phyloP scores from a whole-genome alignment of 2,113 vertebrate species.

The Clarias magur region DNA sequence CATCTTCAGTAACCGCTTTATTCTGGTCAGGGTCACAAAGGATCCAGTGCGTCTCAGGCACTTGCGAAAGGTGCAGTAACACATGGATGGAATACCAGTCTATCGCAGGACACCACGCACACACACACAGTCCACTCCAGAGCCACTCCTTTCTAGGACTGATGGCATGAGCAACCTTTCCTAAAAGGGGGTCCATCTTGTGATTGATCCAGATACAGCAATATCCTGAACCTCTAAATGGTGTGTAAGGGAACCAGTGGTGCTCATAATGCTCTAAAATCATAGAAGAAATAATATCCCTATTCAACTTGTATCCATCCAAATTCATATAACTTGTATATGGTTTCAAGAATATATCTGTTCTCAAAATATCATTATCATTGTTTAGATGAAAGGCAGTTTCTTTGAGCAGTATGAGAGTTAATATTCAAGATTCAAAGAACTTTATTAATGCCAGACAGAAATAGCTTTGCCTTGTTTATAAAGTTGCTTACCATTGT shows the following conservation, averaged over 20 bases:
- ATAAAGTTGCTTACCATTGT: too few relatives aligned
- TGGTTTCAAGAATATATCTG: not conserved
- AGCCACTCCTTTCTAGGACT: too few relatives aligned
- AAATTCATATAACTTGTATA: not conserved
- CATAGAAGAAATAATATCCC: not conserved
- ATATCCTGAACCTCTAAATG: conserved; percentile 76
- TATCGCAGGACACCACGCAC: too few relatives aligned
- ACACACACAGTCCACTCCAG: too few relatives aligned
- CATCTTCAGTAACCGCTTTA: too few relatives aligned
- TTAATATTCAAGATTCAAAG: not conserved
- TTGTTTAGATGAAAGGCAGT: not conserved
- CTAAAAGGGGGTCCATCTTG: conserved; percentile 78
- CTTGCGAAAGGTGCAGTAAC: too few relatives aligned
- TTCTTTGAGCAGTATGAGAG: not conserved
- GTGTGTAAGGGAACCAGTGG: conserved; percentile 76
- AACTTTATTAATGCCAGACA: too few relatives aligned
- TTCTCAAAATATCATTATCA: not conserved
- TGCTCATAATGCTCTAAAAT: conserved; percentile 74
- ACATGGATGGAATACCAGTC: too few relatives aligned
- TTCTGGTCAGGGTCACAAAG: too few relatives aligned
- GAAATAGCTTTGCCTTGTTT: too few relatives aligned
- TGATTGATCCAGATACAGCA: conserved; percentile 79
- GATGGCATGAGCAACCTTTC: conserved; percentile 69
- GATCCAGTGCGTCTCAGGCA: too few relatives aligned
- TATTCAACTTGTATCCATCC: not conserved